These are phyloP conservation scores for Lordiphosa clarofinis DNA, from an alignment of 1,140 invertebrate genomes.

Conservation along the genomic window DNA sequence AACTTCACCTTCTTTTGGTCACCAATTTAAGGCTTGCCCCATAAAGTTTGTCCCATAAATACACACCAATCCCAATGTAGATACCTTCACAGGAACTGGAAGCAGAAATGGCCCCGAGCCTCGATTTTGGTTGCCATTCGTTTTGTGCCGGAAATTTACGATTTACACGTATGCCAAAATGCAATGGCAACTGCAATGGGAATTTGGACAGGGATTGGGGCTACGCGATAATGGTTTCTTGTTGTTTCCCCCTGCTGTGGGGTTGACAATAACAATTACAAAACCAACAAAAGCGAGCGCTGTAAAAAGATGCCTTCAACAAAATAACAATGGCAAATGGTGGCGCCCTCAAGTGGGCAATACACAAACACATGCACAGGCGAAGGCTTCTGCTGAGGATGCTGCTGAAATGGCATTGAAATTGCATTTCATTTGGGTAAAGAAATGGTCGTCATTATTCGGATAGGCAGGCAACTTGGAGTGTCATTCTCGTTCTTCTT, in stretches of 20 bases:
- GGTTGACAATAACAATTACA: conserved; percentile 17
- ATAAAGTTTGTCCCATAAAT: conserved; percentile 36
- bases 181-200: conserved; percentile 44
- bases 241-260: conserved; percentile 18
- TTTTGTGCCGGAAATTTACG: conserved; percentile 69
- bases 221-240: conserved; percentile 51
- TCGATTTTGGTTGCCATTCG: conserved; percentile 38
- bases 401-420: conserved; percentile 27
- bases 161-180: conserved; percentile 72
- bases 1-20: conserved; percentile 9
- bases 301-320: conserved; percentile 13
- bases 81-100: too few relatives aligned
- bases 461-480: too few relatives aligned
- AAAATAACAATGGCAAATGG: conserved; percentile 23
- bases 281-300: neutral
- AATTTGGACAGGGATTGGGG: conserved; percentile 20
- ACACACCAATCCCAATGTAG: conserved; percentile 24
- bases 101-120: too few relatives aligned
- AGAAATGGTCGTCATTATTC: neutral
- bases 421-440: conserved; percentile 33
- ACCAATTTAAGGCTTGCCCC: conserved; percentile 25
- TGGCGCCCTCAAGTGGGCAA: conserved; percentile 13
- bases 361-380: conserved; percentile 17
- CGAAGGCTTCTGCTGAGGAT: conserved; percentile 27
- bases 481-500: neutral